phyloP scores from a whole-genome alignment of 2,797 vertebrate genomes.

The Xenopus petersii region DNA sequence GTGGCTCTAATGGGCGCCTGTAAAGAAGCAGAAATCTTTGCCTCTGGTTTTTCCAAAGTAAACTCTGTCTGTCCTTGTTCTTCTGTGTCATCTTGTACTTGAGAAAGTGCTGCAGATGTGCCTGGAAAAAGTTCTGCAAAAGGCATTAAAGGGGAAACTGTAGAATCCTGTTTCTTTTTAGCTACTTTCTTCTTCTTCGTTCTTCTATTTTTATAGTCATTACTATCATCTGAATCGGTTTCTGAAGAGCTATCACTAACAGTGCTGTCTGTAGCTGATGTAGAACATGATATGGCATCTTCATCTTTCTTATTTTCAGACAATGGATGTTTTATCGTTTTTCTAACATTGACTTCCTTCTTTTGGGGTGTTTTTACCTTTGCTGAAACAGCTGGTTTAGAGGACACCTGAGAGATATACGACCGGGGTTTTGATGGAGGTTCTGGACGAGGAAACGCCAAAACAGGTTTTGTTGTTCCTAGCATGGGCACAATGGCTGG shows the following conservation, averaged over 20 bases:
- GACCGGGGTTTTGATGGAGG: neutral
- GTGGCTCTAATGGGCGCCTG: slow-evolving; percentile 18
- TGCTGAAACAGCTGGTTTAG: neutral
- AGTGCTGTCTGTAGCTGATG: slow-evolving; percentile 31
- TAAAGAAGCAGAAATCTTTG: slow-evolving; percentile 30
- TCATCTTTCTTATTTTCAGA: neutral
- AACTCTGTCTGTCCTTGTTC: slow-evolving; percentile 24
- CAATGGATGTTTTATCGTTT: slow-evolving; percentile 8
- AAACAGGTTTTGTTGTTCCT: slow-evolving; percentile 59
- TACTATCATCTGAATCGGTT: slow-evolving; percentile 41
- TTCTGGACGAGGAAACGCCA: slow-evolving; percentile 23
- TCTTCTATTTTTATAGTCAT: slow-evolving; percentile 10
- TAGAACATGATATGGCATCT: neutral
- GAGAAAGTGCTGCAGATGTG: slow-evolving; percentile 40
- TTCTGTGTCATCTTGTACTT: neutral
- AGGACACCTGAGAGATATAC: slow-evolving; percentile 14
- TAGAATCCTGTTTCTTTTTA: slow-evolving; percentile 8
- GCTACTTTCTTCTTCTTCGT: slow-evolving; percentile 34
- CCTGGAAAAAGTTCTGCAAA: neutral
- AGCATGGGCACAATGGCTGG: slow-evolving; percentile 58
- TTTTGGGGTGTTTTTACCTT: slow-evolving; percentile 25
- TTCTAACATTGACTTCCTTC: neutral
- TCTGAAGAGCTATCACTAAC: slow-evolving; percentile 27
- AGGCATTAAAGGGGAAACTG: slow-evolving; percentile 22
- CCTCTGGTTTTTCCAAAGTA: slow-evolving; percentile 33